Percentiles rank a stretch among this genome's conserved stretches.
These are phyloP conservation scores for Bergia sp. DNA, from an alignment of 92 coral and sea anemone species.

Conservation along the genomic window DNA sequence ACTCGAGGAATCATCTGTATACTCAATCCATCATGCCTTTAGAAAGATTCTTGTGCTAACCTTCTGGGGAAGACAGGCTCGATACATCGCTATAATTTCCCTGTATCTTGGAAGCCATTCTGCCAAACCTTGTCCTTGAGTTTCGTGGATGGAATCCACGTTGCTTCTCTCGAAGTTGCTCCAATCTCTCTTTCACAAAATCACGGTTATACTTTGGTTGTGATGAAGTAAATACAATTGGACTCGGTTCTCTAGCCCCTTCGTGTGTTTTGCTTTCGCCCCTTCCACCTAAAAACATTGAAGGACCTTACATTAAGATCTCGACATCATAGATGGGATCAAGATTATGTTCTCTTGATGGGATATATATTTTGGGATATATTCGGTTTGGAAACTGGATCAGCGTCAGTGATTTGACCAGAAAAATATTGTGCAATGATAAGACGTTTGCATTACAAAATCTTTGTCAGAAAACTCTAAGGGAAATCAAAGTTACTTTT, in stretches of 20 bases:
- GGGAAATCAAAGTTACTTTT: too few species aligned
- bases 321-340: too few species aligned
- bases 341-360: too few species aligned
- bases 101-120: neutral
- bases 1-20: neutral
- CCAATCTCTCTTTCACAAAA: conserved; percentile 6
- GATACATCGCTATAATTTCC: neutral
- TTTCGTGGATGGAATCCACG: neutral
- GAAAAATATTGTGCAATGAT: too few species aligned
- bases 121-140: neutral
- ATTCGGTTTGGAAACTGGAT: too few species aligned
- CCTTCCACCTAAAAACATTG: neutral
- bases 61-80: neutral
- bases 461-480: too few species aligned
- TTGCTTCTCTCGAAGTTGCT: conserved; percentile 16
- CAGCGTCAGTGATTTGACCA: too few species aligned
- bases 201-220: conserved; percentile 6
- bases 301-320: neutral
- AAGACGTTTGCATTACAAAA: too few species aligned
- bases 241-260: conserved; percentile 8
- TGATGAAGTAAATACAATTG: conserved; percentile 40
- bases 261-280: neutral
- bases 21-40: neutral
- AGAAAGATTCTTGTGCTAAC: neutral
- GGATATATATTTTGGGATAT: too few species aligned